Percentiles rank a stretch among this genome's conserved stretches.
These are phyloP conservation scores for Mesorhabditis sp. DNA, from an alignment of 2,888 invertebrate genomes.

Conservation along the genomic window DNA sequence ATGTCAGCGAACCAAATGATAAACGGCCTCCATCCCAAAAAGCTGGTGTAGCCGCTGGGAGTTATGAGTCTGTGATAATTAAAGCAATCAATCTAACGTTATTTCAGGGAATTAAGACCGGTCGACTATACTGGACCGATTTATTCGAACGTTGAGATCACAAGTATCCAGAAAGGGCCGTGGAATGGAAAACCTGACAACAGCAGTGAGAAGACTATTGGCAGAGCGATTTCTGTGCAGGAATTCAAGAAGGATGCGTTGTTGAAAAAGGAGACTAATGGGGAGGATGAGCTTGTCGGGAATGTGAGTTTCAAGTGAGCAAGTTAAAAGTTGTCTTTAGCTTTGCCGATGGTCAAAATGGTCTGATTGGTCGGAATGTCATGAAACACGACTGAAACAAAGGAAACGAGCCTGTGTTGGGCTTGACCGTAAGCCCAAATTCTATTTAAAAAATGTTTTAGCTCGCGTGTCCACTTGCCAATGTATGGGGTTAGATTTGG, in stretches of 20 bases:
- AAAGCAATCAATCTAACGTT: neutral
- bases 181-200: neutral
- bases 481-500: conserved; percentile 15
- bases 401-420: conserved; percentile 40
- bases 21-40: neutral
- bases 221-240: conserved; percentile 4
- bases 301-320: neutral
- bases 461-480: conserved; percentile 9
- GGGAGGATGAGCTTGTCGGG: neutral
- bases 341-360: conserved; percentile 40
- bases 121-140: conserved; percentile 6
- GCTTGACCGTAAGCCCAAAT: conserved; percentile 22
- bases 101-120: neutral
- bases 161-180: conserved; percentile 6
- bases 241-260: neutral
- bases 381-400: conserved; percentile 25
- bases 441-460: conserved; percentile 7
- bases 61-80: too few relatives aligned
- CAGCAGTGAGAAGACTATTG: neutral
- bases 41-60: neutral
- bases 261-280: neutral
- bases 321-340: conserved; percentile 14
- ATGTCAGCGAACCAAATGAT: neutral
- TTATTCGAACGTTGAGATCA: conserved; percentile 1
- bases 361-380: conserved; percentile 38